phyloP scores from a whole-genome alignment of 1,140 invertebrate genomes.

The Ostrea denselamellosa region DNA sequence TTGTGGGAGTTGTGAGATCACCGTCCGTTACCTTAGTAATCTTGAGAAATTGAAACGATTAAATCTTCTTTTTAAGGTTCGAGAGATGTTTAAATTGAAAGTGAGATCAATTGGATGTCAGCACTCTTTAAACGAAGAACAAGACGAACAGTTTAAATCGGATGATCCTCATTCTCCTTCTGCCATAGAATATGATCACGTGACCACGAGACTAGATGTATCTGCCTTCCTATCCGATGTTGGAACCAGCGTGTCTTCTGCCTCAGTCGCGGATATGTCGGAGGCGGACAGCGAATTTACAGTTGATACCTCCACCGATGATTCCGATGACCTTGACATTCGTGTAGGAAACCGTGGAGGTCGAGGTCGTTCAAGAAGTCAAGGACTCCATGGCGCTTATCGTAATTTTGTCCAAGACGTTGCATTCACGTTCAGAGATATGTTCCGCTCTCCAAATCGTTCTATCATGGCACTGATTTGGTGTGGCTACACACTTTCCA shows the following conservation, averaged over 20 bases:
- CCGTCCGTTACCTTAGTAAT: no score
- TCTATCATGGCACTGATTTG: conserved; percentile 55
- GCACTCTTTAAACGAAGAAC: not conserved
- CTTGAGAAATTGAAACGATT: no score
- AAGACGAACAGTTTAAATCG: not conserved
- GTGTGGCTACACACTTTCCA: conserved; percentile 55
- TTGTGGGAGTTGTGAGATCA: no score
- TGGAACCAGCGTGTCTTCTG: conserved; percentile 20
- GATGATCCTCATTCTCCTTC: not conserved
- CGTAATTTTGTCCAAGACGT: conserved; percentile 6
- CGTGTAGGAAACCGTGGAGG: conserved; percentile 14
- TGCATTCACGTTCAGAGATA: conserved; percentile 25
- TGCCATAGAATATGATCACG: conserved; percentile 3
- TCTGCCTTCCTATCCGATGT: conserved; percentile 28
- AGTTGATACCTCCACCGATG: conserved; percentile 6
- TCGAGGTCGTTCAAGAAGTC: conserved; percentile 8
- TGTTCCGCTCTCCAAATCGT: conserved; percentile 45
- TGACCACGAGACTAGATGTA: conserved; percentile 1
- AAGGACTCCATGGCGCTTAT: not conserved
- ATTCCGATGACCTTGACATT: conserved; percentile 16
- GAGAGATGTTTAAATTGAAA: conserved; percentile 5
- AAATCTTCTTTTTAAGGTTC: not conserved
- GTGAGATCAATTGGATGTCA: conserved; percentile 28
- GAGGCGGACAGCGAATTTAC: conserved; percentile 9
- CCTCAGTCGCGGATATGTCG: conserved; percentile 6